phyloP scores from a whole-genome alignment of 1,140 invertebrate genomes.

The Berghia stephanieae region DNA sequence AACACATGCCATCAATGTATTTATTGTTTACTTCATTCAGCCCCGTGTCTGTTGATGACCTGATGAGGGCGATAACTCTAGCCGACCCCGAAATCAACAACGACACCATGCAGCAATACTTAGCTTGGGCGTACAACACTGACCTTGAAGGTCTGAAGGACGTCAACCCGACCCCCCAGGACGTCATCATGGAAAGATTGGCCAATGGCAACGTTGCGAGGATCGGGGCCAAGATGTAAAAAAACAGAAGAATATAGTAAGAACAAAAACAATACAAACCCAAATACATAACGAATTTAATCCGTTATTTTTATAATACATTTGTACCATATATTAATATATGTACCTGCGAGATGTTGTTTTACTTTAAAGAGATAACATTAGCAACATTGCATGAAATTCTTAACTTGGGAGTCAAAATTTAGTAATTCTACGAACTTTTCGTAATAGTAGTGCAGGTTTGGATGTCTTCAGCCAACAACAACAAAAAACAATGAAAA shows the following conservation, averaged over 20 bases:
- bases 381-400: background rate
- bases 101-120: constrained; percentile 48
- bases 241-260: background rate
- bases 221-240: constrained; percentile 42
- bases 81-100: constrained; percentile 60
- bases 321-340: background rate
- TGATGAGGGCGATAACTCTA: constrained; percentile 54
- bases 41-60: constrained; percentile 53
- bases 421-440: too few relatives aligned
- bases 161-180: constrained; percentile 47
- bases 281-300: background rate
- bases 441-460: too few relatives aligned
- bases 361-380: background rate
- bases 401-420: too few relatives aligned
- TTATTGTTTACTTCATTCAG: constrained; percentile 46
- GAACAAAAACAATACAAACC: background rate
- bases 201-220: constrained; percentile 48
- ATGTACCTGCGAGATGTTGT: background rate
- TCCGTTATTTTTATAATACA: background rate
- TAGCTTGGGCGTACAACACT: constrained; percentile 56
- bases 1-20: too few relatives aligned
- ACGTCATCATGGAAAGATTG: constrained; percentile 47
- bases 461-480: too few relatives aligned
- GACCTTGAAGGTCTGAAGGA: constrained; percentile 44
- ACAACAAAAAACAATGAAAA: too few relatives aligned